Evolutionary conservation across 1,140 invertebrate species (phyloP).

Genomic region (Drosophila lowei): DNA sequence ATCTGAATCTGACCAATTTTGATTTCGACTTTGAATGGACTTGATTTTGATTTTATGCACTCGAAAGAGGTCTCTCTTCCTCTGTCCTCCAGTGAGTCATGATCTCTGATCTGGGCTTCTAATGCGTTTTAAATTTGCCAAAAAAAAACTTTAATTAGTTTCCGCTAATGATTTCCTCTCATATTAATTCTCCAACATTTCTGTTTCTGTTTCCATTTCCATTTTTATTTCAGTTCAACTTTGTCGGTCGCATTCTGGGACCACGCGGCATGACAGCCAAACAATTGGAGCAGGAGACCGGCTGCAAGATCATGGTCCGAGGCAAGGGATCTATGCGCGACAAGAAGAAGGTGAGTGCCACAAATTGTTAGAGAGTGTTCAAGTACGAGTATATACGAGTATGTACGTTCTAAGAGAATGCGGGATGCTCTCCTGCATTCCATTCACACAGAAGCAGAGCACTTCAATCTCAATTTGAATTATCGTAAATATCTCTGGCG

Average conservation of each 20-base stretch:
- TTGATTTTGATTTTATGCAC: slow-evolving; percentile 46
- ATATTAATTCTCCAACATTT: slow-evolving; percentile 69
- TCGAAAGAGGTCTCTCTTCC: slow-evolving; percentile 14
- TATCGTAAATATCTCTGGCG: slow-evolving; percentile 37
- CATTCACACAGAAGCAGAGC: slow-evolving; percentile 26
- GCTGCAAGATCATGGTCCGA: slow-evolving; percentile 99
- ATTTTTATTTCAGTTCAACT: slow-evolving; percentile 97
- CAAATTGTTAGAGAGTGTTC: too few species aligned
- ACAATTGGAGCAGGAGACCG: slow-evolving; percentile 99
- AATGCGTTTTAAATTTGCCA: slow-evolving; percentile 70
- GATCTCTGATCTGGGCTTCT: slow-evolving; percentile 16
- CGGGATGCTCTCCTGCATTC: slow-evolving; percentile 8
- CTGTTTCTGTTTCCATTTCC: slow-evolving; percentile 78
- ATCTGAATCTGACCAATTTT: slow-evolving; percentile 52
- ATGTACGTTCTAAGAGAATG: slow-evolving; percentile 4
- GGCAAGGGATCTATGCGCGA: slow-evolving; percentile 99
- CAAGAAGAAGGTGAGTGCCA: slow-evolving; percentile 96
- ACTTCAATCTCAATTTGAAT: slow-evolving; percentile 42
- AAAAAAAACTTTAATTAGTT: slow-evolving; percentile 34
- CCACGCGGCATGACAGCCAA: slow-evolving; percentile 99
- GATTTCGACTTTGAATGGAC: slow-evolving; percentile 72
- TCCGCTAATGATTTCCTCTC: slow-evolving; percentile 65
- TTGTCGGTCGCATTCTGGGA: slow-evolving; percentile 99
- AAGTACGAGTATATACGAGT: too few species aligned
- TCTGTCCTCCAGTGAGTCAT: slow-evolving; percentile 44